Evolutionary conservation across 37 sponge, comb jelly and placozoan species (phyloP), one percentile per base, ranked within the genome.

Genomic region (Beroe forskalii): DNA sequence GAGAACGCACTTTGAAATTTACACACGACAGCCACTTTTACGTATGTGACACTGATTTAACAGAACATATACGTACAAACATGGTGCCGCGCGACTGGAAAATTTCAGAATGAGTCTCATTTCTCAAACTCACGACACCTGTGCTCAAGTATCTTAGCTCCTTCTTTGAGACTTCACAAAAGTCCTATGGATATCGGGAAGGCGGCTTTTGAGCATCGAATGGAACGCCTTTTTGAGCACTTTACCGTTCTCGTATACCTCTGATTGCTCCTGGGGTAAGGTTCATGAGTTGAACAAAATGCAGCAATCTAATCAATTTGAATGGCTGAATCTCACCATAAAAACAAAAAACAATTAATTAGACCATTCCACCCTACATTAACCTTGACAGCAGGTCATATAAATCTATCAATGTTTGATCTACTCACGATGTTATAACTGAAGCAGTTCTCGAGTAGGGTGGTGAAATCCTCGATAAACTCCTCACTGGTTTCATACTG

Each of bases 201-300:
- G 86, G 25, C 55, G n/a, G n/a, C 55, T 80, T 44, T 80, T 80
- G 8, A 80, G 35, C 44, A 80, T 41, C 3, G 86, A 17, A 35
- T 33, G 48, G 27, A 80, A 80, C 3, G 86, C 24, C 27, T 4
- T 43, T 24, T 43, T 19, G 28, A 80, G 55, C 9, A 25, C n/a
- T 25, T 38, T 80, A n/a, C 86, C 86, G 4, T 80, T 44, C 38
- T 80, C 86, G 30, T 80, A 80, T 1, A 80, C 86, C 42, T 41
- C 86, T 80, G 86, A 80, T 44, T 80, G 55, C 17, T 80, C 86
- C 86, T 80, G 55, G n/a, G n/a, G n/a, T n/a, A n/a, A n/a, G n/a
- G n/a, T n/a, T n/a, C n/a, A n/a, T n/a, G n/a, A n/a, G n/a, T n/a
- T n/a, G n/a, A n/a, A n/a, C n/a, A 25, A 43, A 44, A 44, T 9